Evolutionary conservation across 2,113 vertebrate species (phyloP).

Genomic region (Grus americana): DNA sequence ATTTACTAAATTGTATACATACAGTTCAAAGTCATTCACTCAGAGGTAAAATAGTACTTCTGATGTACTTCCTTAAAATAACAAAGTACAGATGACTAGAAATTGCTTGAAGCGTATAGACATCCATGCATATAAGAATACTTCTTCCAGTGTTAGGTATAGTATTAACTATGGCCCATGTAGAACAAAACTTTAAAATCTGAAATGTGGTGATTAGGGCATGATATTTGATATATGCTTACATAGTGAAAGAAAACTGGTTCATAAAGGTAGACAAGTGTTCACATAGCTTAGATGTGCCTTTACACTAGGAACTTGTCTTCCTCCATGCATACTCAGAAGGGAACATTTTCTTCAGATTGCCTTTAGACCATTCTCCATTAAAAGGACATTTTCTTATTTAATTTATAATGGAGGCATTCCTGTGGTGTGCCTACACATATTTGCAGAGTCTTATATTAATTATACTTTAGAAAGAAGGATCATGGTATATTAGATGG

Average conservation of each 20-base stretch:
- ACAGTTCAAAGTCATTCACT: not conserved
- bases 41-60: not conserved
- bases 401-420: not conserved
- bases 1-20: not conserved
- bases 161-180: not conserved
- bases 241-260: not conserved
- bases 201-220: not conserved
- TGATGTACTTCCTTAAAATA: not conserved
- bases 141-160: not conserved
- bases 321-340: not conserved
- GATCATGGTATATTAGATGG: not conserved
- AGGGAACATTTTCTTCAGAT: not conserved
- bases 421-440: fast-evolving
- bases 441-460: not conserved
- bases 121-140: not conserved
- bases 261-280: not conserved
- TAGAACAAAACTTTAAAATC: not conserved
- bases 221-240: not conserved
- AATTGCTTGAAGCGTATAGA: not conserved
- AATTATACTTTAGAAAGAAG: not conserved
- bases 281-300: not conserved
- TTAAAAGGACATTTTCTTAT: not conserved
- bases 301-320: not conserved
- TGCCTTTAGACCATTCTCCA: not conserved
- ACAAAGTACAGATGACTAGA: not conserved